These are phyloP conservation scores for Spatulosminthurus flaviceps DNA, from an alignment of 2,888 invertebrate genomes.

Conservation along the genomic window DNA sequence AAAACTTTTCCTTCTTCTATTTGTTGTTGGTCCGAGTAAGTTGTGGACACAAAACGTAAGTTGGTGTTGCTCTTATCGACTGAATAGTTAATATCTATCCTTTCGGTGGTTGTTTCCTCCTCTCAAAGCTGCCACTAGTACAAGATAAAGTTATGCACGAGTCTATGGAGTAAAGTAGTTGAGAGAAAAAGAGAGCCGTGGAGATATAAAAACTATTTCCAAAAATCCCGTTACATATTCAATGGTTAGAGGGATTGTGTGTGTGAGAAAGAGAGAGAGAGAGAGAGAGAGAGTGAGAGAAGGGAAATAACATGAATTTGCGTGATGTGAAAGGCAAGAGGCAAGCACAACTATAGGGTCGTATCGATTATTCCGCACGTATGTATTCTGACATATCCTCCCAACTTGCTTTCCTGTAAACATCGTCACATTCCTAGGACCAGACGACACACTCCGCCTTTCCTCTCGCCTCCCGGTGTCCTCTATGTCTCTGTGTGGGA, in stretches of 20 bases:
- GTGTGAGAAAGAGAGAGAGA: no score
- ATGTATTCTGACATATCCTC: constrained; percentile 36
- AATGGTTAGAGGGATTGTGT: constrained; percentile 26
- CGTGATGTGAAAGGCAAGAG: constrained; percentile 55
- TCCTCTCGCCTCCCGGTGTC: constrained; percentile 19
- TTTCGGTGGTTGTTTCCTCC: constrained; percentile 19
- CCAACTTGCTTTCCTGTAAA: constrained; percentile 36
- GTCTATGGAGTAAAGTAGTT: constrained; percentile 3
- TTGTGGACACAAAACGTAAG: constrained; percentile 39
- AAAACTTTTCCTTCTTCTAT: background rate
- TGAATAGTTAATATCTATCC: constrained; percentile 43
- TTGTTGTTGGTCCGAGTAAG: constrained; percentile 33
- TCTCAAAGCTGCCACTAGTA: background rate
- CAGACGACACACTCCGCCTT: constrained; percentile 46
- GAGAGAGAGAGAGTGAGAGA: no score
- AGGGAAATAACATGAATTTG: constrained; percentile 47
- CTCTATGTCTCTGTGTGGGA: no score
- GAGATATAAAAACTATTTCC: constrained; percentile 43
- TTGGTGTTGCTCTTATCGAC: constrained; percentile 48
- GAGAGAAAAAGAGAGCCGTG: constrained; percentile 26
- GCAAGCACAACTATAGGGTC: constrained; percentile 45
- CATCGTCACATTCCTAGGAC: constrained; percentile 45
- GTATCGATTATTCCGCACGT: constrained; percentile 33
- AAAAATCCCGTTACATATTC: constrained; percentile 29
- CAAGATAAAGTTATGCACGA: constrained; percentile 22